A percentile compares a stretch with the other conserved stretches of the same genome.
Evolutionary conservation across 2,113 vertebrate genomes (phyloP).

Genomic region (Pantherophis guttatus): DNA sequence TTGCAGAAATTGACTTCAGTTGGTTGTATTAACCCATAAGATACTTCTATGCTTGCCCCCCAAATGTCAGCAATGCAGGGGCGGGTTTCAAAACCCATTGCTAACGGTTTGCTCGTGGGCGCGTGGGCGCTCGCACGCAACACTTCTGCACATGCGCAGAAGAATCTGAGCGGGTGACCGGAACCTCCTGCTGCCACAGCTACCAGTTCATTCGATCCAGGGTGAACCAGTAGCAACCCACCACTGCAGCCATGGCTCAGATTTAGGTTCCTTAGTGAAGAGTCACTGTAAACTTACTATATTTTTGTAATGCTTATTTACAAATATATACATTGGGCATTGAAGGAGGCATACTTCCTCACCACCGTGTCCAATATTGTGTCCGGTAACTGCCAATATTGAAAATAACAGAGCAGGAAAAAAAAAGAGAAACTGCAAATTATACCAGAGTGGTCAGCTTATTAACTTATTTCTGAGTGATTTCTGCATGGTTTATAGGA

Average conservation of each 20-base stretch:
- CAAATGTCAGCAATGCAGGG: background rate
- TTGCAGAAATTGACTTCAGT: background rate
- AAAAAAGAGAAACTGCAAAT: background rate
- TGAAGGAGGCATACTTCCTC: background rate
- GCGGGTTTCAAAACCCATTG: no score
- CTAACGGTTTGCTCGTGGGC: no score
- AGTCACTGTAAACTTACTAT: background rate
- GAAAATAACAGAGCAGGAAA: background rate
- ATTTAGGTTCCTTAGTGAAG: background rate
- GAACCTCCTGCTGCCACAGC: no score
- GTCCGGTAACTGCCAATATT: background rate
- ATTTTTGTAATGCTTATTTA: background rate
- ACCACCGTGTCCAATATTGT: background rate
- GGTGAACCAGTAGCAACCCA: no score
- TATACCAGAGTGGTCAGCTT: background rate
- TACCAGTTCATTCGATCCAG: no score
- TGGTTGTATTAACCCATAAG: background rate
- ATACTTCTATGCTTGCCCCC: background rate
- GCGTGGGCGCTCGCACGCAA: no score
- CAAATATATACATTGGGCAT: background rate
- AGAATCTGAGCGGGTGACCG: no score
- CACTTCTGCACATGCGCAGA: no score
- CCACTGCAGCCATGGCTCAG: background rate
- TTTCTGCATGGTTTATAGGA: background rate
- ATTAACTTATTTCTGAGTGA: background rate